phyloP scores from a whole-genome alignment of 1,140 invertebrate species.

The Drosophila pectinifera region DNA sequence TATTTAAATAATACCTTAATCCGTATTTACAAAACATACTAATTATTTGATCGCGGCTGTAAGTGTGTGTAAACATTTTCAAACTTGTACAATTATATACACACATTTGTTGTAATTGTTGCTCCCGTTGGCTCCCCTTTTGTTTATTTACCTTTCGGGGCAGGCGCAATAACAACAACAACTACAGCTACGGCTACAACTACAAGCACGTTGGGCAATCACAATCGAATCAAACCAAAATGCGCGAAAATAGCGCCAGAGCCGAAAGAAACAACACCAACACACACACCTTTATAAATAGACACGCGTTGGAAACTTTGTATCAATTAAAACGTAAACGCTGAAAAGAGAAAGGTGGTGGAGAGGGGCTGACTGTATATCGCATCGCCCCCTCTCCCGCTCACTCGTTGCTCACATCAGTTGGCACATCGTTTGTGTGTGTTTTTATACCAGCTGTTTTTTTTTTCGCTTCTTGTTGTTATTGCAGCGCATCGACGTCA shows the following conservation, averaged over 20 bases:
- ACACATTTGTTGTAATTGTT: slow-evolving; percentile 78
- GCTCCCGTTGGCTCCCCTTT: slow-evolving; percentile 56
- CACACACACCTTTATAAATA: slow-evolving; percentile 66
- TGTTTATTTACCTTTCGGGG: slow-evolving; percentile 81
- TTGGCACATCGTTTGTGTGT: slow-evolving; percentile 63
- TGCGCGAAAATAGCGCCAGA: slow-evolving; percentile 71
- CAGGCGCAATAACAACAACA: slow-evolving; percentile 62
- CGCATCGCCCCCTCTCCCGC: neutral
- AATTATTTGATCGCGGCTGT: slow-evolving; percentile 2
- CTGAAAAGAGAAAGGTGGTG: slow-evolving; percentile 16
- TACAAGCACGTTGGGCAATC: slow-evolving; percentile 66
- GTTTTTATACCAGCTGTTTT: slow-evolving; percentile 46
- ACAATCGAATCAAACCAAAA: slow-evolving; percentile 76
- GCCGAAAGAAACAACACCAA: slow-evolving; percentile 23
- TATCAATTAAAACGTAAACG: slow-evolving; percentile 75
- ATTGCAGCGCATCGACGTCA: slow-evolving; percentile 68
- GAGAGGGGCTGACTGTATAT: slow-evolving; percentile 6
- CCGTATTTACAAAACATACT: neutral
- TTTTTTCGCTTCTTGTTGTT: slow-evolving; percentile 32
- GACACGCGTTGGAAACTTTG: slow-evolving; percentile 75
- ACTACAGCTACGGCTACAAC: slow-evolving; percentile 23
- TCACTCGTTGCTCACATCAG: slow-evolving; percentile 49
- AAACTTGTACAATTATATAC: slow-evolving; percentile 64
- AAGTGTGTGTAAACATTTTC: slow-evolving; percentile 64
- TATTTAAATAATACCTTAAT: neutral